Base-by-base conservation (phyloP, 2,113 vertebrate species). In the Dromaius novaehollandiae region DNA sequence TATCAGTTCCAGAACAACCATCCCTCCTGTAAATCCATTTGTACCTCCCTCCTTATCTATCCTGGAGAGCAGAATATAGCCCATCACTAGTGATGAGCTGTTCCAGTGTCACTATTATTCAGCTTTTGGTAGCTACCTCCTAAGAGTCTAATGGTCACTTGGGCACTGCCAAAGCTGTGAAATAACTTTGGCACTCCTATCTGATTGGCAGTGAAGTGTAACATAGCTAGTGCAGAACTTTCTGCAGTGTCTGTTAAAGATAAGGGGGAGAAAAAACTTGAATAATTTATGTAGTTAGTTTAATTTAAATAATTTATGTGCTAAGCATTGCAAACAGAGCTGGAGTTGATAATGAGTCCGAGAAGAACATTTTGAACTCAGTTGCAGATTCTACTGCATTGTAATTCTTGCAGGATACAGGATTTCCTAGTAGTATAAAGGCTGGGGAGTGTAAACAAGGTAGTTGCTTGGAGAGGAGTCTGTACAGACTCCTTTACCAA, bases 241-340 rank as follows among this genome's bases (percentile, higher is more conserved):
- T 96, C 89, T 74, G 85, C 87, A 95, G 88, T 90, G 96, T 65
- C 95, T 97, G 76, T 83, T 95, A 92, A 91, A 97, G 96, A 97
- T 97, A 97, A 97, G 76, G 44, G 5, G 5, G 22, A 20, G 56
- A 4, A 22, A 16, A 65, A 65, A 89, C 53, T 51, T 97, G 96
- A 97, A 97, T 97, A 97, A 97, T 98, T 96, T 95, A 97, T 96
- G 64, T 73, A 82, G 96, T 97, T 96, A 97, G 95, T 96, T 97
- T 97, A 98, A 97, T 95, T 97, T 98, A 95, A 97, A 97, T 97
- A 96, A 96, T 97, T 97, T 95, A 97, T 97, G 96, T 91, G 96
- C 84, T 97, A 97, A 98, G 96, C 90, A 97, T 96, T 97, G 96
- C 95, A 97, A 97, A 97, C 95, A 97, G 96, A 97, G 74, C 91